Base-by-base conservation (phyloP, 2,888 invertebrate species). In the Entomobrya proxima region DNA sequence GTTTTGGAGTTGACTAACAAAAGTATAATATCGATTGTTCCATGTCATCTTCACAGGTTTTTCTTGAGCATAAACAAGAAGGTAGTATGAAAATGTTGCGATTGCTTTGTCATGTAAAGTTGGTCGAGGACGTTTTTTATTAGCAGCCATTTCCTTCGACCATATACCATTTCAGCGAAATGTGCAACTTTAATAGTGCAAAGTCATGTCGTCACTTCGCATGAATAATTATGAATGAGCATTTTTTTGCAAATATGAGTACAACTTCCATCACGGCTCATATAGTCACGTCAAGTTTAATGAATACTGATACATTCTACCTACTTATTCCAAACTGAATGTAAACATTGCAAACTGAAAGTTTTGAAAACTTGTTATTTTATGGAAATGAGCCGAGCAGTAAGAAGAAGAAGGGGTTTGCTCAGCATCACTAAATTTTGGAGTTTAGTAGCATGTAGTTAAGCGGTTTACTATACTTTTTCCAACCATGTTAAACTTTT, bases 21-120 rank as follows among this genome's bases (percentile, higher is more conserved):
- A 44, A 44, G 69, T 6, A 69, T 44, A 21, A 44, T 44, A 67
- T 67, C 67, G 69, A 69, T 69, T 69, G 30, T 7, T 58, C n/a
- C 32, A n/a, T 64, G 21, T 9, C 52, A 7, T 7, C 35, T 35
- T 3, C 24, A 44, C 44, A 69, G 44, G 67, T 44, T 13, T 40
- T 64, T 64, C n/a, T 30, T 2, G 3, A 69, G 44, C 44, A 37
- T 69, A 27, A 40, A 69, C 69, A 69, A 69, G 40, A 44, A 24
- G 69, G 40, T 44, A 52, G 21, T 21, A 32, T 35, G 47, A 47
- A 72, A 72, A 74, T 47, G 18, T 76, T 37, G 2, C 40, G 55
- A 76, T 76, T 76, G 55, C 37, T 21, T 77, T 77, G 35, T 77
- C 61, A 47, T 77, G 77, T 77, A 76, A 61, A 61, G 77, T 77